Evolutionary conservation across 2,113 vertebrate genomes (phyloP).

Genomic region (Dromaius novaehollandiae): DNA sequence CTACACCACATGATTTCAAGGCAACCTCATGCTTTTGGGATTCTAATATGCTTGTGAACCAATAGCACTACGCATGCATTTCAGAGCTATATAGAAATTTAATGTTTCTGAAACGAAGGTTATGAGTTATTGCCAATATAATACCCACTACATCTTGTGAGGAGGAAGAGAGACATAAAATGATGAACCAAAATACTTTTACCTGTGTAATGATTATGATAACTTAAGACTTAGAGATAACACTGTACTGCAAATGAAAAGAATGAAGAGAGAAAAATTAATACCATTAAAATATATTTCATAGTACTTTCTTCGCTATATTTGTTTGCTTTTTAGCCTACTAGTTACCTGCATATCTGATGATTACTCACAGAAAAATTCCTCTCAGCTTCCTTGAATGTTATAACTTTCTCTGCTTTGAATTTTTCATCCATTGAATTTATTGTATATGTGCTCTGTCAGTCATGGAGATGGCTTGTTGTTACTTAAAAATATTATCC

Average conservation of each 20-base stretch:
- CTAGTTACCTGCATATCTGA: neutral
- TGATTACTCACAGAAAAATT: neutral
- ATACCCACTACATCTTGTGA: neutral
- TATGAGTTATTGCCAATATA: neutral
- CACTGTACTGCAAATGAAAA: neutral
- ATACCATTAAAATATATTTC: neutral
- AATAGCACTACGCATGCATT: neutral
- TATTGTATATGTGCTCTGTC: neutral
- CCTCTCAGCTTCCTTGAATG: neutral
- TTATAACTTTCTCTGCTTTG: neutral
- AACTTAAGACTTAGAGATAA: neutral
- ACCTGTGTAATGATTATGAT: neutral
- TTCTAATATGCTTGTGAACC: neutral
- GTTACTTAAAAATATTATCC: slow-evolving; percentile 1
- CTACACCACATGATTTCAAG: neutral
- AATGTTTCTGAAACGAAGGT: neutral
- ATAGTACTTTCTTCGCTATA: neutral
- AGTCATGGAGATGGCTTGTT: neutral
- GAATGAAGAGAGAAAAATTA: neutral
- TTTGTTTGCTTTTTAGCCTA: neutral
- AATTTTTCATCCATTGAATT: slow-evolving; percentile 4
- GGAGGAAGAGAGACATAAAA: neutral
- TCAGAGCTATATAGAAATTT: neutral
- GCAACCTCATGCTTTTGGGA: neutral
- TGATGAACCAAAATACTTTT: neutral